phyloP scores from a whole-genome alignment of 2,797 vertebrate genomes.

The Tragopan temminckii region DNA sequence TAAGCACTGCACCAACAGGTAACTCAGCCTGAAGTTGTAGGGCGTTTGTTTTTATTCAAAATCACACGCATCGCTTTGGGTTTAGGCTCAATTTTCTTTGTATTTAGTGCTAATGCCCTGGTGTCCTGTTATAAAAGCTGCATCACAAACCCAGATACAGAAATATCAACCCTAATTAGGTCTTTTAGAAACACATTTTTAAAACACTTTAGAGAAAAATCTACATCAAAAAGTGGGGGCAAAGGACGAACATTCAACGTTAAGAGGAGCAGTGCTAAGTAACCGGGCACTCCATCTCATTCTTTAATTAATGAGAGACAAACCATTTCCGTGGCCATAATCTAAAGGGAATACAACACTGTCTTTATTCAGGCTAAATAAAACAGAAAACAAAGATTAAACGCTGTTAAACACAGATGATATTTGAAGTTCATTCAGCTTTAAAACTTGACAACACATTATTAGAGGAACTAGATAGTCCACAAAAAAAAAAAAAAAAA shows the following conservation, averaged over 20 bases:
- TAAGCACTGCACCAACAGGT: not conserved
- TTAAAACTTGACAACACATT: not conserved
- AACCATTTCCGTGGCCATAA: not conserved
- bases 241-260: conserved; percentile 11
- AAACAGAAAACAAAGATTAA: conserved; percentile 17
- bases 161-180: conserved; percentile 46
- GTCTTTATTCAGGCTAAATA: not conserved
- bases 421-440: conserved; percentile 27
- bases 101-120: not conserved
- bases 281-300: not conserved
- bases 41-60: not conserved
- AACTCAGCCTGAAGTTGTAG: not conserved
- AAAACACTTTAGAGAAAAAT: conserved; percentile 13
- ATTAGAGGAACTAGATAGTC: not conserved
- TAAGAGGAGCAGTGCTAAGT: not conserved
- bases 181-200: not conserved
- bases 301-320: conserved; percentile 20
- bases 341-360: not conserved
- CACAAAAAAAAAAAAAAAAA: not conserved
- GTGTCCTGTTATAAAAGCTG: not conserved
- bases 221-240: not conserved
- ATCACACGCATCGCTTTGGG: not conserved
- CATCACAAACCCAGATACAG: not conserved
- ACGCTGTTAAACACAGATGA: not conserved
- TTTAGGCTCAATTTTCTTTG: not conserved